Base-by-base conservation (phyloP, 2,113 vertebrate genomes). In the Tachycineta bicolor region DNA sequence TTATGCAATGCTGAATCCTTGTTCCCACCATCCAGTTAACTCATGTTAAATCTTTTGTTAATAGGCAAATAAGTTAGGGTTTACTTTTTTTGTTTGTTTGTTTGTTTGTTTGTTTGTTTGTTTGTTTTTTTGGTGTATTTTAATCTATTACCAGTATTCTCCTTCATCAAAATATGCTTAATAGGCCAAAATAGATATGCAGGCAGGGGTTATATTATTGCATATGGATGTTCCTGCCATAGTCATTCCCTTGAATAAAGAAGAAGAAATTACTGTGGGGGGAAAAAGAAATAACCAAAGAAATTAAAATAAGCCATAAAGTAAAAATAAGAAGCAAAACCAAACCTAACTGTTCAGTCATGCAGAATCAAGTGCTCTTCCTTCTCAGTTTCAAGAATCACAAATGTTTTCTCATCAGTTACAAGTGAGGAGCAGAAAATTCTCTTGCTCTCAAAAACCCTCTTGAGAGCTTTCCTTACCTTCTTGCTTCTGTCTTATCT, bases 321-420 rank as follows among this genome's bases (percentile, higher is more conserved):
- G 23, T 3, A 33, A 44, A 44, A 39, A 33, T 33, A 16, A 31
- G 1, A 17, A 63, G 17, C 13, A n/a, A 56, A 75, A 16, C 5
- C 5, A 43, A 59, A 67, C 4, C 1, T 50, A 58, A 50, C 7
- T 12, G 9, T 67, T 76, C 20, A 62, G 26, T 37, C 47, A 67
- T 0, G 0, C 11, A 68, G 21, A 86, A 31, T 18, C 22, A 33
- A 37, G 9, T 14, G 31, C 3, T 52, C 14, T 7, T 86, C 6
- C 33, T 67, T 33, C 44, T 52, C n/a, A 49, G 3, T 65, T 90
- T 75, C 28, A 55, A 41, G 28, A 74, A 7, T 11, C 55, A 28
- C 3, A 0, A 14, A 58, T 22, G 11, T 69, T 64, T 65, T 83
- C 21, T 39, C 33, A 50, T 18, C 19, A 60, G 22, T 60, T 65